Conservation (phyloP, 2,797 vertebrate species). For the Xyrichtys novacula region DNA sequence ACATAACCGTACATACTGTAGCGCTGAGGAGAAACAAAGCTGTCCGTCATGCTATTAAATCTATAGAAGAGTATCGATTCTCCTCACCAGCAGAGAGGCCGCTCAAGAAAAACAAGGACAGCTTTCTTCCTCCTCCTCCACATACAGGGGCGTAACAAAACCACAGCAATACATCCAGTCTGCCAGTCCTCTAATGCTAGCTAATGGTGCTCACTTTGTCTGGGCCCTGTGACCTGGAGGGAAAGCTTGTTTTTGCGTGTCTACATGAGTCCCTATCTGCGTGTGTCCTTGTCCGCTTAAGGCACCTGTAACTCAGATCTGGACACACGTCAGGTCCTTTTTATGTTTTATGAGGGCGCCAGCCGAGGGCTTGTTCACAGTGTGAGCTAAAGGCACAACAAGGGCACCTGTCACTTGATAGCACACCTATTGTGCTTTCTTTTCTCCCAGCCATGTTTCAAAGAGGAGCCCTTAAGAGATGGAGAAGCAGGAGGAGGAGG, state of each 20-base stretch:
- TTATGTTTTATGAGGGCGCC: constrained; percentile 79
- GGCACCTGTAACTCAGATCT: constrained; percentile 46
- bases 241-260: constrained; percentile 24
- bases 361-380: constrained; percentile 74
- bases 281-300: constrained; percentile 45
- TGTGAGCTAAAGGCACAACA: constrained; percentile 76
- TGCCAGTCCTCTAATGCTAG: constrained; percentile 24
- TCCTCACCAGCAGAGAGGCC: background rate
- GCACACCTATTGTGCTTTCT: constrained; percentile 72
- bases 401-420: constrained; percentile 79
- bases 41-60: constrained; percentile 52
- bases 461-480: constrained; percentile 65
- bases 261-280: background rate
- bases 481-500: constrained; percentile 7
- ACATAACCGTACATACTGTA: constrained; percentile 16
- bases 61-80: constrained; percentile 52
- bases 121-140: constrained; percentile 20
- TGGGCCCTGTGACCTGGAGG: constrained; percentile 25
- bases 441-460: constrained; percentile 65
- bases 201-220: background rate
- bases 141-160: constrained; percentile 26
- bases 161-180: constrained; percentile 31
- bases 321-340: constrained; percentile 75
- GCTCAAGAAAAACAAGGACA: constrained; percentile 28
- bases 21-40: constrained; percentile 40